A percentile compares a stretch with the other conserved stretches of the same genome.
Conservation (phyloP, 2,888 invertebrate species). For the Latrodectus hesperus region DNA sequence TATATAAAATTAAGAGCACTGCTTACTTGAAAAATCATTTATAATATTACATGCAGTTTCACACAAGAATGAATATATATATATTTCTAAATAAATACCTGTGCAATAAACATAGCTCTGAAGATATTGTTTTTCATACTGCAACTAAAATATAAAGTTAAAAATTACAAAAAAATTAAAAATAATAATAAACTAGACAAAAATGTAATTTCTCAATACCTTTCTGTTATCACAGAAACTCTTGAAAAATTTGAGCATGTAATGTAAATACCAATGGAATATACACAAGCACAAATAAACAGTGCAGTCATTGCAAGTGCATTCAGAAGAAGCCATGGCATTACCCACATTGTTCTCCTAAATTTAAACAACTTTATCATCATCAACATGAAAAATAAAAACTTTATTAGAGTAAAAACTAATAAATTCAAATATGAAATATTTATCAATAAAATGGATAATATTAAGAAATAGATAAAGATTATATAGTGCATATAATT, state of each 20-base stretch:
- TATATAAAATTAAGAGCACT: no score
- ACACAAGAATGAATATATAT: no score
- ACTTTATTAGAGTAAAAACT: no score
- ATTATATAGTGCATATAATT: no score
- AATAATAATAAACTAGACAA: neutral
- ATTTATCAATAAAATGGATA: no score
- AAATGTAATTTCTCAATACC: neutral
- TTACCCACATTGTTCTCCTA: slow-evolving; percentile 58
- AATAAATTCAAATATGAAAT: no score
- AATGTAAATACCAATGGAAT: slow-evolving; percentile 36
- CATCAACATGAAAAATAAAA: no score
- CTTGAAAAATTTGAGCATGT: slow-evolving; percentile 7
- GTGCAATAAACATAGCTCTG: slow-evolving; percentile 15
- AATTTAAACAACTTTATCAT: neutral
- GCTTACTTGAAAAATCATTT: no score
- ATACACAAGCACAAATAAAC: slow-evolving; percentile 44
- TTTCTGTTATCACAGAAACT: neutral
- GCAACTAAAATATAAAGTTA: slow-evolving; percentile 9
- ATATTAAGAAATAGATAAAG: no score
- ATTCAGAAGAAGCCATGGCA: slow-evolving; percentile 52
- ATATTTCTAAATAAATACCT: slow-evolving; percentile 5
- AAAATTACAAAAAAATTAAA: neutral
- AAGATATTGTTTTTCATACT: neutral
- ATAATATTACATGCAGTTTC: no score
- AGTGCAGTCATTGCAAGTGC: slow-evolving; percentile 11